A percentile compares a stretch with the other conserved stretches of the same genome.
phyloP scores from a whole-genome alignment of 2,113 vertebrate species.

The Pleuronectes platessa region DNA sequence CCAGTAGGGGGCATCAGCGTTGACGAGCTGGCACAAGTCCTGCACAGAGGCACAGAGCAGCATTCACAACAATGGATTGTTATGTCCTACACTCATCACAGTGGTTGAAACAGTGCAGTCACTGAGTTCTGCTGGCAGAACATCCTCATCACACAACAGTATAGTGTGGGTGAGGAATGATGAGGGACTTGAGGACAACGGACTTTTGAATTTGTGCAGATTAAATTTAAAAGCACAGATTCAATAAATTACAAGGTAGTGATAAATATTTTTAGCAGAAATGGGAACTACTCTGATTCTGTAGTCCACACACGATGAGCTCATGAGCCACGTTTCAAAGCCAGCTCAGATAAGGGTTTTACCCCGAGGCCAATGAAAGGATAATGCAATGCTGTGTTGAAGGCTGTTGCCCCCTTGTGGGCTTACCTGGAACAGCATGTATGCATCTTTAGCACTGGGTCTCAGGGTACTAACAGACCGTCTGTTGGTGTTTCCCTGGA shows the following conservation, averaged over 20 bases:
- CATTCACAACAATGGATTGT: constrained; percentile 30
- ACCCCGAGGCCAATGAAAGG: neutral
- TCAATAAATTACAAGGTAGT: neutral
- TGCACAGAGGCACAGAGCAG: constrained; percentile 65
- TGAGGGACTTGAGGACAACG: neutral
- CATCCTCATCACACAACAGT: constrained; percentile 9
- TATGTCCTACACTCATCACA: constrained; percentile 23
- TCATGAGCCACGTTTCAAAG: constrained; percentile 16
- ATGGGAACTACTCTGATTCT: neutral
- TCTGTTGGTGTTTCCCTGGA: constrained; percentile 95
- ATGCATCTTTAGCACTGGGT: constrained; percentile 97
- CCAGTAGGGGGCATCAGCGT: constrained; percentile 99
- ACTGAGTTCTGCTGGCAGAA: constrained; percentile 36
- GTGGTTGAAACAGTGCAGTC: constrained; percentile 17
- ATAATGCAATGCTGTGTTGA: neutral
- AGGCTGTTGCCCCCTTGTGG: constrained; percentile 55
- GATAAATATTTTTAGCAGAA: neutral
- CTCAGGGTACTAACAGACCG: constrained; percentile 94
- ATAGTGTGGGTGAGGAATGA: constrained; percentile 20
- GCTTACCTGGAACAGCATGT: constrained; percentile 98
- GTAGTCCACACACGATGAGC: neutral
- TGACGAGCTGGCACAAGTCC: constrained; percentile 98
- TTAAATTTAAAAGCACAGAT: neutral
- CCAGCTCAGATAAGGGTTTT: neutral
- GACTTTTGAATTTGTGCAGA: neutral